These are phyloP conservation scores for Operophtera brumata DNA, from an alignment of 2,888 invertebrate genomes.

Conservation along the genomic window DNA sequence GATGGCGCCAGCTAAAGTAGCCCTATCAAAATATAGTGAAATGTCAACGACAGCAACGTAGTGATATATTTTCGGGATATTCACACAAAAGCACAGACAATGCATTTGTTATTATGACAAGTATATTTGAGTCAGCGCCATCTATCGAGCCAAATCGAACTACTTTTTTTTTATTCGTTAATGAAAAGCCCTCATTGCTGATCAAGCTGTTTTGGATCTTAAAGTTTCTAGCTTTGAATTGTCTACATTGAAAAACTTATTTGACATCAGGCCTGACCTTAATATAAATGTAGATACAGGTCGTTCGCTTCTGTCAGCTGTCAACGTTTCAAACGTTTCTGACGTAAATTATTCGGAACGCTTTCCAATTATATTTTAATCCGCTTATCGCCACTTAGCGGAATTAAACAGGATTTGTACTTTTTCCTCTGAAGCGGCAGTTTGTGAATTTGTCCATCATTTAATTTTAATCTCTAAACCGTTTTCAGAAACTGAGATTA, in stretches of 20 bases:
- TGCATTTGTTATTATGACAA: no score
- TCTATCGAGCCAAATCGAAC: no score
- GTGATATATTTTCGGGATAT: no score
- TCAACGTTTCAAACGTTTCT: constrained; percentile 25
- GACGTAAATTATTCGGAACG: constrained; percentile 27
- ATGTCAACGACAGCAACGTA: no score
- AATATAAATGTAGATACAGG: constrained; percentile 16
- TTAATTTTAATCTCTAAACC: constrained; percentile 8
- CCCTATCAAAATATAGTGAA: no score
- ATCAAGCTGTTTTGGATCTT: no score
- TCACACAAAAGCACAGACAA: no score
- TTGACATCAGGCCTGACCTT: neutral
- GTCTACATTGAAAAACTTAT: no score
- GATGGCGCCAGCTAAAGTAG: no score
- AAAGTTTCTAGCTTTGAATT: neutral
- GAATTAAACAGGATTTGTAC: constrained; percentile 27
- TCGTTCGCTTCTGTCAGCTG: constrained; percentile 20
- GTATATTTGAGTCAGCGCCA: no score
- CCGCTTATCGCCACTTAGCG: constrained; percentile 30
- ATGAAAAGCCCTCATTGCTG: no score
- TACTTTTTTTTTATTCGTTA: no score
- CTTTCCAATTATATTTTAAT: constrained; percentile 36
- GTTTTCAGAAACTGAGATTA: constrained; percentile 7
- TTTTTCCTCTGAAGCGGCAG: constrained; percentile 19
- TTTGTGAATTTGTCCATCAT: constrained; percentile 15